Evolutionary conservation across 2,888 invertebrate species (phyloP), one percentile per base, ranked within the genome.

Genomic region (Adelphocoris suturalis): DNA sequence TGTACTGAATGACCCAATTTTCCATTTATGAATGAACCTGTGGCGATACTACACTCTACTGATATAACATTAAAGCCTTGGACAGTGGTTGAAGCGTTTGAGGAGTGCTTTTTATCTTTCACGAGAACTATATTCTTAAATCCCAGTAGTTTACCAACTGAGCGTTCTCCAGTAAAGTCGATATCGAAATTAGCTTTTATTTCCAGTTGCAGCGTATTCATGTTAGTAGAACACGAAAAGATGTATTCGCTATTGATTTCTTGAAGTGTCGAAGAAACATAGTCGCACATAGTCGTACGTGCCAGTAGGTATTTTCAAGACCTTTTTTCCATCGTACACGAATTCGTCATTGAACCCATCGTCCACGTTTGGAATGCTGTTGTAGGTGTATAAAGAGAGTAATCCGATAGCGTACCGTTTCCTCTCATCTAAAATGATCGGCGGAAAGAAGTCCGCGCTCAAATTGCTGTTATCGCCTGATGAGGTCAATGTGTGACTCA

Each of bases 1-100:
- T 93, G 92, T 86, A 93, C 92, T 5, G 92, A 93, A 90, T 93
- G 93, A 5, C 92, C 92, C 37, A 90, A 92, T 76, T 91, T 91
- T 14, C 92, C 92, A 91, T 93, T 92, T 11, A 92, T 68, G 90
- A 92, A 93, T 78, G 93, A 92, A 46, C 92, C 93, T 11, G 90
- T 84, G 0, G 91, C 92, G 13, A 92, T 92, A 90, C 92, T 93
- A 87, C 92, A 92, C 78, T 93, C 92, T 23, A 93, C 90, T 68
- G 92, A 89, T 57, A 93, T 89, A 0, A 90, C 89, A 90, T 92
- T 92, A 16, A 93, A 91, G 86, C 92, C 92, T 57, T 92, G 91
- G 90, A 93, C 93, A 86, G 92, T 91, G 23, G 93, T 92, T 19
- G 92, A 92, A 89, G 92, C 91, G 89, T 92, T 92, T 7, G 92